phyloP scores from a whole-genome alignment of 2,888 invertebrate genomes.

The Callyntrura guangdongensis region DNA sequence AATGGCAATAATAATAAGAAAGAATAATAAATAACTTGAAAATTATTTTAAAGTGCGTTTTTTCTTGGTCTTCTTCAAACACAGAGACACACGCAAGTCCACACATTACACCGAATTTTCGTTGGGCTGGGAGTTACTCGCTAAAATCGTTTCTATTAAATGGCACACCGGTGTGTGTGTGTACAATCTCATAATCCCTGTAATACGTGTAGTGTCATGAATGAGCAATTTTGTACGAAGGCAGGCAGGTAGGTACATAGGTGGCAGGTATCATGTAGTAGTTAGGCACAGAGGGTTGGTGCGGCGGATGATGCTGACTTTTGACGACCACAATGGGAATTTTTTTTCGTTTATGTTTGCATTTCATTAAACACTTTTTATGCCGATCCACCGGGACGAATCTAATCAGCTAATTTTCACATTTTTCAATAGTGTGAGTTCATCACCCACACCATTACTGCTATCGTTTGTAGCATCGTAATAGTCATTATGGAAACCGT shows the following conservation, averaged over 20 bases:
- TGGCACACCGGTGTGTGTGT: no score
- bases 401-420: constrained; percentile 77
- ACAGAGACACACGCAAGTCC: neutral
- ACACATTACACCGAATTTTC: constrained; percentile 16
- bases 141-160: constrained; percentile 34
- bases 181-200: constrained; percentile 12
- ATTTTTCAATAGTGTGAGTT: constrained; percentile 54
- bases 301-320: neutral
- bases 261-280: no score
- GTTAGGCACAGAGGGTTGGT: neutral
- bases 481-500: neutral
- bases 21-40: constrained; percentile 36
- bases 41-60: constrained; percentile 45
- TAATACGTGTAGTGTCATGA: constrained; percentile 51
- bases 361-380: neutral
- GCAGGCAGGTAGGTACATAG: no score
- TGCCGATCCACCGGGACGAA: constrained; percentile 41
- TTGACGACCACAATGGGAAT: constrained; percentile 26
- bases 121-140: neutral
- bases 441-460: constrained; percentile 5
- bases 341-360: constrained; percentile 9
- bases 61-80: neutral
- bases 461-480: neutral
- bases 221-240: neutral
- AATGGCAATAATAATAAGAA: constrained; percentile 56